Base-by-base conservation (phyloP, 2,113 vertebrate species). In the Callopanchax toddi region DNA sequence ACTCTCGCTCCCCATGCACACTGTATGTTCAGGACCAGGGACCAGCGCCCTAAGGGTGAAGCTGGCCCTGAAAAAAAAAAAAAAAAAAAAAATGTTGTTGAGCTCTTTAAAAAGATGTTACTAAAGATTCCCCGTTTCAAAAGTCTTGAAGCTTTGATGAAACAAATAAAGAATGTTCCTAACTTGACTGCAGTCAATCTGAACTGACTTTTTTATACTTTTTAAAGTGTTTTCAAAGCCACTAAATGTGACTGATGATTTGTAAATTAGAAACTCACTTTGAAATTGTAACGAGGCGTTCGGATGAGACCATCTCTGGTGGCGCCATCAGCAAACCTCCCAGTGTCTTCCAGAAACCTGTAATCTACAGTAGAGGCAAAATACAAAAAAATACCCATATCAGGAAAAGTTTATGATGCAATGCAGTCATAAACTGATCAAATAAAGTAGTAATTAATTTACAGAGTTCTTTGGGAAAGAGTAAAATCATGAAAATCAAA, bases 291-390 rank as follows among this genome's bases (percentile, higher is more conserved):
- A 1, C 46, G 72, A 11, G 73, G 83, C 48, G 26, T 26, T 34
- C 23, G 69, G 26, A 83, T 22, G 4, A 90, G 73, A 21, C 16
- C 5, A 69, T 95, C 94, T 88, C 97, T 93, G 77, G 83, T 91
- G 67, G 95, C 90, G n/a, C 92, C 60, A 42, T 96, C 95, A 22
- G 94, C 92, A 81, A 94, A 88, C 70, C 97, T 93, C 65, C 93
- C 95, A 0, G 94, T 92, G 21, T 99, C 97, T 91, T 99, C 97
- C 82, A 99, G 91, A 76, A 98, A 96, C 60, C 95, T 91, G 89
- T 99, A 99, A 91, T 99, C 97, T 99, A 68, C 55, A 84, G n/a
- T 1, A 13, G 7, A 81, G 39, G 53, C 74, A 67, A 76, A n/a
- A n/a, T n/a, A 58, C 0, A 4, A 2, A 50, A 48, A 32, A 0